Conservation (phyloP, 2,888 invertebrate species). For the Ochropleura plecta region DNA sequence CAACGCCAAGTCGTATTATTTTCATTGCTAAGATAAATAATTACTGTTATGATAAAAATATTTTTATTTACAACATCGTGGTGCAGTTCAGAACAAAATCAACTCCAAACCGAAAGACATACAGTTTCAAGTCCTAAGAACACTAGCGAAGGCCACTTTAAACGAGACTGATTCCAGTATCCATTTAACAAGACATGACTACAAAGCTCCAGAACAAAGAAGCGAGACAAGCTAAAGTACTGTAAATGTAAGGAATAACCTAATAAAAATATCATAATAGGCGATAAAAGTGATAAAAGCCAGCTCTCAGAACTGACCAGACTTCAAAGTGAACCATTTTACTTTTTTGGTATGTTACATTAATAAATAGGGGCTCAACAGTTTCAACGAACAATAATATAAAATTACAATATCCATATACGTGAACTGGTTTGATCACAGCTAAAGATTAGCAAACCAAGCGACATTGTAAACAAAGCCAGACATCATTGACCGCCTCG, state of each 20-base stretch:
- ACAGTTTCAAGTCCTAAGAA: conserved; percentile 11
- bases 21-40: conserved; percentile 63
- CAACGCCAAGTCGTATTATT: conserved; percentile 69
- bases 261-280: conserved; percentile 34
- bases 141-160: conserved; percentile 1
- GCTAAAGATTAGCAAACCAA: background rate
- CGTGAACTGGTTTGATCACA: background rate
- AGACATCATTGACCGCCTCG: background rate
- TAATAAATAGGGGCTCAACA: conserved; percentile 8
- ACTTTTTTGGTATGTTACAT: conserved; percentile 4
- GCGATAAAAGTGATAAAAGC: conserved; percentile 36
- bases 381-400: conserved; percentile 1
- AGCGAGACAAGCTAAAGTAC: background rate
- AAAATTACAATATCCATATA: conserved; percentile 12
- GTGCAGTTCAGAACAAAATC: conserved; percentile 19
- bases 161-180: conserved; percentile 24
- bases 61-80: conserved; percentile 23
- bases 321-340: conserved; percentile 24
- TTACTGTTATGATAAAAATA: conserved; percentile 29
- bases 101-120: background rate
- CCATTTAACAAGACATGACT: conserved; percentile 31
- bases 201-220: conserved; percentile 23
- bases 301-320: conserved; percentile 8
- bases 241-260: conserved; percentile 39
- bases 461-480: conserved; percentile 10